phyloP scores from a whole-genome alignment of 2,797 vertebrate species.

The Limosa lapponica region DNA sequence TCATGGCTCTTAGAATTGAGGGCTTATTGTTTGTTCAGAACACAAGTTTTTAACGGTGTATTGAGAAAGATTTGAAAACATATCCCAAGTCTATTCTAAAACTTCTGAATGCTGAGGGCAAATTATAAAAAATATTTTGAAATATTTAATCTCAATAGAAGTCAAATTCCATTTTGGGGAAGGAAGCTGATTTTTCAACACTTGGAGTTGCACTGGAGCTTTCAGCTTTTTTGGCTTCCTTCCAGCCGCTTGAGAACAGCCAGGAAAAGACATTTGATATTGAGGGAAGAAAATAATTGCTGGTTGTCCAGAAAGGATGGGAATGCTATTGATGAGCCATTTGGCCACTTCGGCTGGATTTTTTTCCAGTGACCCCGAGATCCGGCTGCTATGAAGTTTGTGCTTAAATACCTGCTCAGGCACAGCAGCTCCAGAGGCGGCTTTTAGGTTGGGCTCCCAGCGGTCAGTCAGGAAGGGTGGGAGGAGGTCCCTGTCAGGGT shows the following conservation, averaged over 20 bases:
- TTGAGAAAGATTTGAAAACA: neutral
- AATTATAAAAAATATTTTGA: neutral
- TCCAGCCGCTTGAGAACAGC: neutral
- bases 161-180: neutral
- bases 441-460: neutral
- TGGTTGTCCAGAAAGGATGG: neutral
- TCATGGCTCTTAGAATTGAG: neutral
- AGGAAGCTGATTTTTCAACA: neutral
- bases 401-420: neutral
- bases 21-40: neutral
- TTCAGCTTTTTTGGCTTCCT: neutral
- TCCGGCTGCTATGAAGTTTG: neutral
- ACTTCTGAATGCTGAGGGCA: neutral
- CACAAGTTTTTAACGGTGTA: neutral
- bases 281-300: neutral
- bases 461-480: neutral
- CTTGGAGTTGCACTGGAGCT: neutral
- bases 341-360: neutral
- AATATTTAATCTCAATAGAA: neutral
- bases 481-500: neutral
- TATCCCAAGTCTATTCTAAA: neutral
- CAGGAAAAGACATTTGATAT: neutral
- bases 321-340: neutral
- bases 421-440: fast-evolving
- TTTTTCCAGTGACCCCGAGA: neutral